A percentile compares a stretch with the other conserved stretches of the same genome.
Conservation (phyloP, 2,113 vertebrate genomes). For the Malaclemys terrapin region DNA sequence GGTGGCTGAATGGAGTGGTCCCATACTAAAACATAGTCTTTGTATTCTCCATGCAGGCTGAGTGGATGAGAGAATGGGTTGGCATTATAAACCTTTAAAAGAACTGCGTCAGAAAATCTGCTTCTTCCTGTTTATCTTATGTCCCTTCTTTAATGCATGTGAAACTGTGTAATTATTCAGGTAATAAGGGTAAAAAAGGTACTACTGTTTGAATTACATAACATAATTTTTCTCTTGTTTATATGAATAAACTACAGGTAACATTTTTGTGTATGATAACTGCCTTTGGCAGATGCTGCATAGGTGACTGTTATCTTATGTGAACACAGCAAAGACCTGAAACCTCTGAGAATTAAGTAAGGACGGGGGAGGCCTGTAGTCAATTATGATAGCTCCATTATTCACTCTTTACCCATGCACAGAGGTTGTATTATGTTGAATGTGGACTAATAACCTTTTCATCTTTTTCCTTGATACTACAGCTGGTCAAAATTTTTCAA, state of each 20-base stretch:
- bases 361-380: neutral
- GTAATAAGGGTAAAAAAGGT: neutral
- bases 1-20: neutral
- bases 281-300: neutral
- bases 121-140: neutral
- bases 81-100: neutral
- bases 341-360: neutral
- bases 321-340: neutral
- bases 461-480: neutral
- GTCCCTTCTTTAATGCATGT: neutral
- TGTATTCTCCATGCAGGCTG: neutral
- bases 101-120: neutral
- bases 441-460: neutral
- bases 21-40: neutral
- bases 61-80: neutral
- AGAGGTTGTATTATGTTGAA: neutral
- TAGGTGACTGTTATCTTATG: neutral
- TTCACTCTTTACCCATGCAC: neutral
- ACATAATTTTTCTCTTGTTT: neutral
- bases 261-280: neutral
- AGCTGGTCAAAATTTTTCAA: neutral
- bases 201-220: neutral
- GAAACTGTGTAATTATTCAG: neutral
- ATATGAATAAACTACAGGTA: neutral
- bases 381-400: neutral